These are phyloP conservation scores for Hestina assimilis DNA, from an alignment of 1,140 invertebrate genomes.

Conservation along the genomic window DNA sequence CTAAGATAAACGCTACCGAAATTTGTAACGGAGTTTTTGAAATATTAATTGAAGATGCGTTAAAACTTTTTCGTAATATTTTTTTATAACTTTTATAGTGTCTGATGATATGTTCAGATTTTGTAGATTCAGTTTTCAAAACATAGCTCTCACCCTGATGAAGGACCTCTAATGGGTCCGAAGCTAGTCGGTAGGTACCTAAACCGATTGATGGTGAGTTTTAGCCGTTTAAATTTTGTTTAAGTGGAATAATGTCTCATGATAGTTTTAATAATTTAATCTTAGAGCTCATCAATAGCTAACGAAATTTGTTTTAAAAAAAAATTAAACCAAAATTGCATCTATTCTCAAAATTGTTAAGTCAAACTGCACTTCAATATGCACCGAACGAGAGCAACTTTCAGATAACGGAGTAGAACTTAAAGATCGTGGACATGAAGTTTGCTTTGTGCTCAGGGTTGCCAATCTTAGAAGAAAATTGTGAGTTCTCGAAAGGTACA, in stretches of 20 bases:
- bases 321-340: background rate
- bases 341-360: background rate
- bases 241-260: no score
- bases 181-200: no score
- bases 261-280: no score
- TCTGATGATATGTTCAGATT: no score
- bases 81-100: background rate
- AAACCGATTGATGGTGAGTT: no score
- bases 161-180: no score
- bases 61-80: background rate
- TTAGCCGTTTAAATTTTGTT: no score
- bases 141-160: no score
- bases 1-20: background rate
- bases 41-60: background rate
- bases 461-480: no score
- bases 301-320: background rate
- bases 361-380: background rate
- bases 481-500: no score
- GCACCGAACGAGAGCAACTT: background rate
- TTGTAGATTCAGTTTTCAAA: no score
- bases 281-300: no score
- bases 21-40: conserved; percentile 3
- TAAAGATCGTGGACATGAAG: conserved; percentile 2
- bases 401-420: background rate
- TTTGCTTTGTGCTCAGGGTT: background rate